Percentiles rank a stretch among this genome's conserved stretches.
Evolutionary conservation across 2,888 invertebrate species (phyloP).

Genomic region (Synergus itoensis): DNA sequence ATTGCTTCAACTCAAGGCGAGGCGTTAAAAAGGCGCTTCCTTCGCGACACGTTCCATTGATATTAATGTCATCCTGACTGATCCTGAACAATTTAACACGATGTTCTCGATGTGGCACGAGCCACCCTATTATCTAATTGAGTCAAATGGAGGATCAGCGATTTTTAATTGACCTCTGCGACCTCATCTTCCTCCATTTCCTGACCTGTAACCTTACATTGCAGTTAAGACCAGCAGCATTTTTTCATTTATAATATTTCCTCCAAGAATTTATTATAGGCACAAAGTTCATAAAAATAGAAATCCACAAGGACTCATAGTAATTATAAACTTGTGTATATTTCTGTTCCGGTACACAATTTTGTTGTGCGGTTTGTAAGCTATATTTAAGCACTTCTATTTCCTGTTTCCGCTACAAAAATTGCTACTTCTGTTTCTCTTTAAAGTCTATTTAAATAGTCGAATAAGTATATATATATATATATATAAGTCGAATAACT

Average conservation of each 20-base stretch:
- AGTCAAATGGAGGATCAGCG: slow-evolving; percentile 28
- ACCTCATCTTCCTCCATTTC: slow-evolving; percentile 18
- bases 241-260: not conserved
- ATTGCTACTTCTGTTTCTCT: too few relatives aligned
- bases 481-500: too few relatives aligned
- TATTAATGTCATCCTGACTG: slow-evolving; percentile 65
- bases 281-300: slow-evolving; percentile 1
- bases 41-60: slow-evolving; percentile 62
- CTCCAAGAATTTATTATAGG: not conserved
- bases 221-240: not conserved
- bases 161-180: slow-evolving; percentile 32
- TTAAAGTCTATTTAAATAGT: too few relatives aligned
- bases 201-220: not conserved
- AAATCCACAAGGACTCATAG: too few relatives aligned
- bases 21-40: slow-evolving; percentile 46
- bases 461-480: too few relatives aligned
- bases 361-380: too few relatives aligned
- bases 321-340: too few relatives aligned
- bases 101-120: slow-evolving; percentile 67
- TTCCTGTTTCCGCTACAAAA: too few relatives aligned
- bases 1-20: not conserved
- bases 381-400: too few relatives aligned
- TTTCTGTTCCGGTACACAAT: too few relatives aligned
- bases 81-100: slow-evolving; percentile 61
- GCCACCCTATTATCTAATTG: slow-evolving; percentile 66